These are phyloP conservation scores for Eulithis prunata DNA, from an alignment of 2,888 invertebrate genomes.

Conservation along the genomic window DNA sequence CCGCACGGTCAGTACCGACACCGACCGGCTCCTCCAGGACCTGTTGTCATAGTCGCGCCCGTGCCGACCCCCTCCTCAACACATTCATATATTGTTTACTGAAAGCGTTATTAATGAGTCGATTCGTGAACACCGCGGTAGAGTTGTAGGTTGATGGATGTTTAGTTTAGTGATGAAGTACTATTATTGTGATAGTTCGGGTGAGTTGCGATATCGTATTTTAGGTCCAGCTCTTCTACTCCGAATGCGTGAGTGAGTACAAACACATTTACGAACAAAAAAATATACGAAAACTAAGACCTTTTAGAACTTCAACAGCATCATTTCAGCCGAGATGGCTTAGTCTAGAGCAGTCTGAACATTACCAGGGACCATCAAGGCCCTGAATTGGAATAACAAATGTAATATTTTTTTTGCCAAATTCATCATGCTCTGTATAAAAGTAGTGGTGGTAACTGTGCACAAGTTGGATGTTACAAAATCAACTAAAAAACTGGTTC, in stretches of 20 bases:
- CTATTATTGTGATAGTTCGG: constrained; percentile 19
- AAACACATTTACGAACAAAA: not conserved
- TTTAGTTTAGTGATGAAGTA: constrained; percentile 39
- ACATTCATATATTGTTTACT: constrained; percentile 24
- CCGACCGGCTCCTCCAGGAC: constrained; percentile 8
- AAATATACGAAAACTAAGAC: not conserved
- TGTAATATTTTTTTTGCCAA: too few species aligned
- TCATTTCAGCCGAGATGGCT: too few species aligned
- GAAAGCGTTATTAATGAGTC: constrained; percentile 34
- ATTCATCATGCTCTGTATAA: too few species aligned
- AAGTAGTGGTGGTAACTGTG: too few species aligned
- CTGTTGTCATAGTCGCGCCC: not conserved
- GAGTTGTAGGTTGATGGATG: constrained; percentile 43
- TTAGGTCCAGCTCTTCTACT: not conserved
- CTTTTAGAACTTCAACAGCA: too few species aligned
- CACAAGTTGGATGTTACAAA: too few species aligned
- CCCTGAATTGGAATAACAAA: too few species aligned
- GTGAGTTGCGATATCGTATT: constrained; percentile 20
- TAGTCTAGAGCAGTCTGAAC: too few species aligned
- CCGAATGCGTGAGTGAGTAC: not conserved
- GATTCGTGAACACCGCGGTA: constrained; percentile 31
- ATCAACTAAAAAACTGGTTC: too few species aligned
- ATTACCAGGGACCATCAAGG: too few species aligned
- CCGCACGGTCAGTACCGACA: constrained; percentile 68
- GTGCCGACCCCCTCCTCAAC: not conserved